A percentile compares a stretch with the other conserved stretches of the same genome.
Evolutionary conservation across 1,140 invertebrate genomes (phyloP).

Genomic region (Drosophila punjabiensis): DNA sequence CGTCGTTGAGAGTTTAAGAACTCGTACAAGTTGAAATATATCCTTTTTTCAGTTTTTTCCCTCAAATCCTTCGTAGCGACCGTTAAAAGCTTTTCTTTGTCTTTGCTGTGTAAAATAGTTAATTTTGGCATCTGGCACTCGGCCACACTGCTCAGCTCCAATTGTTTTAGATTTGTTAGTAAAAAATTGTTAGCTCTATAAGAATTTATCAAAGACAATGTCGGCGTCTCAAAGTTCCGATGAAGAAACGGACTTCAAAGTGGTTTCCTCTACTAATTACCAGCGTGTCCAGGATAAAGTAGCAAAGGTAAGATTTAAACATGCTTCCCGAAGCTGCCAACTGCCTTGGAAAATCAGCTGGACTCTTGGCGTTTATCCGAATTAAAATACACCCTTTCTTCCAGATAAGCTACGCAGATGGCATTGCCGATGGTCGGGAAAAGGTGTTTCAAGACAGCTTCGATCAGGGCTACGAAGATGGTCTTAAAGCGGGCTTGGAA

Average conservation of each 20-base stretch:
- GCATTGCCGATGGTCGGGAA: conserved; percentile 86
- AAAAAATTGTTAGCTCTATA: background rate
- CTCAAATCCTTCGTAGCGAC: background rate
- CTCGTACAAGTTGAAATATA: no score
- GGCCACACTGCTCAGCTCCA: conserved; percentile 23
- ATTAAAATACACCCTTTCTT: conserved; percentile 15
- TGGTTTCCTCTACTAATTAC: conserved; percentile 60
- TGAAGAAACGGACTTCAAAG: conserved; percentile 67
- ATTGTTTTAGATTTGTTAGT: background rate
- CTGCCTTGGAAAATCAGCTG: conserved; percentile 28
- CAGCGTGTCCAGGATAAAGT: conserved; percentile 69
- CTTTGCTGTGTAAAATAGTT: conserved; percentile 1
- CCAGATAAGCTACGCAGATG: conserved; percentile 87
- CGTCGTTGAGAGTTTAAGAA: no score
- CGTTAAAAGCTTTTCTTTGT: background rate
- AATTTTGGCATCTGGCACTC: conserved; percentile 1
- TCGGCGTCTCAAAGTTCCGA: conserved; percentile 51
- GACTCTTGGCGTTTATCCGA: background rate
- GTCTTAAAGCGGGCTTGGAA: conserved; percentile 86
- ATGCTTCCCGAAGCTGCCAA: background rate
- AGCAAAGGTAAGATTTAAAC: conserved; percentile 64
- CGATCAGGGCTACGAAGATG: conserved; percentile 87
- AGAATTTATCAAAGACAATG: conserved; percentile 31
- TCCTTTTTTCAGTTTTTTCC: no score
- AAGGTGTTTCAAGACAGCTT: conserved; percentile 87